Evolutionary conservation across 2,113 vertebrate species (phyloP), one percentile per base, ranked within the genome.

Genomic region (Etia nguti): DNA sequence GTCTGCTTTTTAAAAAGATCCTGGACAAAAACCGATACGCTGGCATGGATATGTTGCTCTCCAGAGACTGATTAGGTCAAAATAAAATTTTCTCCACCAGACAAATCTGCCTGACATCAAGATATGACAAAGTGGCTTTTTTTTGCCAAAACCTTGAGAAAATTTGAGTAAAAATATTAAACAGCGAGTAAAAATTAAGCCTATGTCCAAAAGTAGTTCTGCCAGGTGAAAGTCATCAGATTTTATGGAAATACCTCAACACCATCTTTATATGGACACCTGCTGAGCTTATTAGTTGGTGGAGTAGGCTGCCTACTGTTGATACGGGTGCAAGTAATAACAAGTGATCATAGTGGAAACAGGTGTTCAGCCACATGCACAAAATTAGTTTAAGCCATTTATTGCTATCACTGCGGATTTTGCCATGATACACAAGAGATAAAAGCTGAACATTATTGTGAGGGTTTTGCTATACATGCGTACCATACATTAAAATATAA

Each of bases 71-170:
- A 75, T 75, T 29, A 48, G 24, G 43, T 18, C 24, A 48, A 48
- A 75, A 29, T 46, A 10, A 46, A 46, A 73, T 18, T 73, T 46
- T 38, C 22, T 46, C 8, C 13, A 26, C 15, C 65, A 46, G 22
- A 75, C 13, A 75, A 48, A 18, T 75, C 65, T 73, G 65, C 3
- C 46, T 48, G 41, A 43, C 41, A 43, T 13, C 41, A 13, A 13
- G 11, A 15, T 70, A 10, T 70, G 13, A 46, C 38, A 26, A 75
- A 29, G 2, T 48, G 22, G 9, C 36, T 62, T 62, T 62, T 20
- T 52, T 18, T 29, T 43, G 70, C 24, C 10, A 75, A 75, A 75
- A 73, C 65, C 70, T 48, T 75, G 43, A 29, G 41, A 48, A 73
- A 50, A 48, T 75, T 11, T 20, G 6, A 31, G 41, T 29, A 46